These are phyloP conservation scores for Peromyscus aztecus DNA, from an alignment of 2,797 vertebrate species.

Conservation along the genomic window DNA sequence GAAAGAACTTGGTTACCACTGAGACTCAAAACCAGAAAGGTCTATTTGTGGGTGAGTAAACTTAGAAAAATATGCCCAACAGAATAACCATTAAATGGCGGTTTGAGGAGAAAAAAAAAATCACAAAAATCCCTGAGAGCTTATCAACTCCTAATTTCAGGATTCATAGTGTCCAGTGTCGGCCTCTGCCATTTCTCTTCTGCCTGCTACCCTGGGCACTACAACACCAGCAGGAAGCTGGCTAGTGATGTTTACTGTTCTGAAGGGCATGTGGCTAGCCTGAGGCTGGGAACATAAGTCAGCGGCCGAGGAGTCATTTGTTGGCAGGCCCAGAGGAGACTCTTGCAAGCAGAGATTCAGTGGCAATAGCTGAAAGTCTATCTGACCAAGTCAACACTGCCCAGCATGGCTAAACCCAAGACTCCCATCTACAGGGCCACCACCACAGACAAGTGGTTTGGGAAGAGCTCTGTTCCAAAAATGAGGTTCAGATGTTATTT, in stretches of 20 bases:
- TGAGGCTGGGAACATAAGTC: neutral
- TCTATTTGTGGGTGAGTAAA: neutral
- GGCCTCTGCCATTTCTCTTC: neutral
- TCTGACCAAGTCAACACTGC: neutral
- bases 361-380: neutral
- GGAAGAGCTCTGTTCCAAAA: constrained; percentile 69
- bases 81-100: neutral
- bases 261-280: neutral
- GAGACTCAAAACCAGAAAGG: neutral
- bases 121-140: neutral
- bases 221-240: neutral
- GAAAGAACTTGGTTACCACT: neutral
- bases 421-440: neutral
- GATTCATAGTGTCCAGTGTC: neutral
- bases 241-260: neutral
- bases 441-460: constrained; percentile 51
- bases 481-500: constrained; percentile 78
- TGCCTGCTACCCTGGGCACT: neutral
- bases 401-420: neutral
- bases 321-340: neutral
- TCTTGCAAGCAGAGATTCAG: neutral
- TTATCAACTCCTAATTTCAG: neutral
- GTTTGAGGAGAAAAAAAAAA: neutral
- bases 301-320: neutral
- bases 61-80: neutral